phyloP scores from a whole-genome alignment of 2,113 vertebrate species.

The Brachionichthys hirsutus region DNA sequence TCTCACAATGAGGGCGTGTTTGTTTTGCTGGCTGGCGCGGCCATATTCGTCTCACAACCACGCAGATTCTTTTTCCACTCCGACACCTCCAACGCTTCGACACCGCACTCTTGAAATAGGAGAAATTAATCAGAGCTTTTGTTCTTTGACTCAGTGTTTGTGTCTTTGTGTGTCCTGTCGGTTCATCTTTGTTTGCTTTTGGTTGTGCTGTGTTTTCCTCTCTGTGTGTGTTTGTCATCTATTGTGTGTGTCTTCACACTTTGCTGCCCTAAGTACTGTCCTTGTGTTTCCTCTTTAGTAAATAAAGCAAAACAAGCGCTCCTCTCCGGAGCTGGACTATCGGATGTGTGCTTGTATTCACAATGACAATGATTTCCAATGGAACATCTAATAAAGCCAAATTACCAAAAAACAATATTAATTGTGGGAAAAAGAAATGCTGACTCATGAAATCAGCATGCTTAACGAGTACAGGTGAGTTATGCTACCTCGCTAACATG shows the following conservation, averaged over 20 bases:
- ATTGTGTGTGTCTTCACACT: slow-evolving; percentile 38
- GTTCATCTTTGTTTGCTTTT: slow-evolving; percentile 53
- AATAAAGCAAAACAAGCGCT: slow-evolving; percentile 26
- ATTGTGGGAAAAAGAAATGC: too few relatives aligned
- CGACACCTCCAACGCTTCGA: slow-evolving; percentile 42
- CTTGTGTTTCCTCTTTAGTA: slow-evolving; percentile 32
- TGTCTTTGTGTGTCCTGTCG: slow-evolving; percentile 42
- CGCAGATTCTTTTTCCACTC: slow-evolving; percentile 20
- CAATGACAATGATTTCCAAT: too few relatives aligned
- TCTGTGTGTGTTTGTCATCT: slow-evolving; percentile 9
- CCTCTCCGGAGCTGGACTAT: too few relatives aligned
- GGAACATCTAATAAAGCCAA: too few relatives aligned
- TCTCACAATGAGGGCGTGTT: slow-evolving; percentile 41
- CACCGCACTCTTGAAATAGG: slow-evolving; percentile 45
- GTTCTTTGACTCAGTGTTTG: slow-evolving; percentile 38
- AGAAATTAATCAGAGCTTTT: slow-evolving; percentile 64
- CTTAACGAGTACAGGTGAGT: too few relatives aligned
- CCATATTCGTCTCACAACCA: slow-evolving; percentile 40
- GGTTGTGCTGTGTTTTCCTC: slow-evolving; percentile 49
- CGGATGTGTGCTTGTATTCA: too few relatives aligned
- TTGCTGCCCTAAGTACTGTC: slow-evolving; percentile 28
- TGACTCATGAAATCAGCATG: too few relatives aligned
- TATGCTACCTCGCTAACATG: too few relatives aligned
- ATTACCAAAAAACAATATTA: too few relatives aligned
- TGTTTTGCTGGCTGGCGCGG: slow-evolving; percentile 37